Conservation (phyloP, 2,888 invertebrate species). For the Heliconius aoede region DNA sequence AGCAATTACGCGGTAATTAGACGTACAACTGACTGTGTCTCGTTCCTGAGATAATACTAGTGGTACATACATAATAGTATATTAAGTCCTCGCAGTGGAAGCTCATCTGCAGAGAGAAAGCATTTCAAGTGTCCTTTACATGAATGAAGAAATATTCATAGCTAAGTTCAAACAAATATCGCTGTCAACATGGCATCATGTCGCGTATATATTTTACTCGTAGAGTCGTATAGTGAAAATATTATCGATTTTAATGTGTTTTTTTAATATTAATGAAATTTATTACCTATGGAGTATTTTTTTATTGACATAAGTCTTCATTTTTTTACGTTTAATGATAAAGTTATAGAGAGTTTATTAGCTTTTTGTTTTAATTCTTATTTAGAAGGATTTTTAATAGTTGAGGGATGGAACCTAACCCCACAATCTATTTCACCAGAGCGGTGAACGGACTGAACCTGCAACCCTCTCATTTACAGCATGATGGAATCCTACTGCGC, state of each 20-base stretch:
- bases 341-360: background rate
- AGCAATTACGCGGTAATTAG: constrained; percentile 5
- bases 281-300: too few relatives aligned
- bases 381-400: background rate
- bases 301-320: too few relatives aligned
- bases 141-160: constrained; percentile 60
- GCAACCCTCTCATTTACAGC: too few relatives aligned
- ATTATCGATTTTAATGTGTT: background rate
- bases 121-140: constrained; percentile 57
- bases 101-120: constrained; percentile 48
- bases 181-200: constrained; percentile 15
- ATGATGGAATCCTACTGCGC: too few relatives aligned
- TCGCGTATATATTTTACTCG: constrained; percentile 8
- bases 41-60: background rate
- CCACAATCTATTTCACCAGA: too few relatives aligned
- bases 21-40: constrained; percentile 13
- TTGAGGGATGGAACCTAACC: background rate
- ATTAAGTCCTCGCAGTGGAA: constrained; percentile 31
- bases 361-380: background rate
- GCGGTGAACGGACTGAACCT: too few relatives aligned
- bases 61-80: constrained; percentile 23
- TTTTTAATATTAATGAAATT: too few relatives aligned
- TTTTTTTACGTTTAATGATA: too few relatives aligned
- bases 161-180: constrained; percentile 21
- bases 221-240: background rate